Evolutionary conservation across 2,888 invertebrate genomes (phyloP), one percentile per base, ranked within the genome.

Genomic region (Molorchus minor): DNA sequence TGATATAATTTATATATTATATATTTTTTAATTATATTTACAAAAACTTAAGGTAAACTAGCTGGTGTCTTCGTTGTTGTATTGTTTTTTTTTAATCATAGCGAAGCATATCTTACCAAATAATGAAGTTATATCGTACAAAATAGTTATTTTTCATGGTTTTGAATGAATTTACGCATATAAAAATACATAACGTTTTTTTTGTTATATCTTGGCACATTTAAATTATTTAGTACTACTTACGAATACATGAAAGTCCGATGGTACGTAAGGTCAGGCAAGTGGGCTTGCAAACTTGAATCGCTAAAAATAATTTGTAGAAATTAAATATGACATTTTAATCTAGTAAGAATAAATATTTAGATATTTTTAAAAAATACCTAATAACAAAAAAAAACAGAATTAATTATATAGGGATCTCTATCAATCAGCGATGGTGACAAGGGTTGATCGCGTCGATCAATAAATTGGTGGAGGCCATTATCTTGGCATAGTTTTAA

Each of bases 231-330:
- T 40, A 30, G 13, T 47, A 33, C 13, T 56, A 46, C 44, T 17
- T 36, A 60, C 60, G 58, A 63, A 63, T 51, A 25, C 44, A 60
- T 63, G 58, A 63, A 63, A 60, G 60, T 57, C 57, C 55, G 16
- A 47, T 52, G 63, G 63, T 47, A 47, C 3, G 29, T 38, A 17
- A 8, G 8, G 21, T 20, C 21, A 52, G 35, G 29, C 10, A 29
- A 25, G 40, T n/a, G 52, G 15, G 15, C 25, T 15, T 38, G 25
- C 25, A 38, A 19, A 25, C 15, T 40, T 36, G 36, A 33, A 12
- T 40, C 29, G 29, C 49, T 20, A n/a, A n/a, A n/a, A n/a, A n/a
- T n/a, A n/a, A n/a, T n/a, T n/a, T n/a, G n/a, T n/a, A n/a, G n/a
- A n/a, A n/a, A n/a, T n/a, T n/a, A n/a, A n/a, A n/a, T n/a, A n/a